A percentile compares a stretch with the other conserved stretches of the same genome.
These are phyloP conservation scores for Cotesia vestalis DNA, from an alignment of 1,140 invertebrate genomes.

Conservation along the genomic window DNA sequence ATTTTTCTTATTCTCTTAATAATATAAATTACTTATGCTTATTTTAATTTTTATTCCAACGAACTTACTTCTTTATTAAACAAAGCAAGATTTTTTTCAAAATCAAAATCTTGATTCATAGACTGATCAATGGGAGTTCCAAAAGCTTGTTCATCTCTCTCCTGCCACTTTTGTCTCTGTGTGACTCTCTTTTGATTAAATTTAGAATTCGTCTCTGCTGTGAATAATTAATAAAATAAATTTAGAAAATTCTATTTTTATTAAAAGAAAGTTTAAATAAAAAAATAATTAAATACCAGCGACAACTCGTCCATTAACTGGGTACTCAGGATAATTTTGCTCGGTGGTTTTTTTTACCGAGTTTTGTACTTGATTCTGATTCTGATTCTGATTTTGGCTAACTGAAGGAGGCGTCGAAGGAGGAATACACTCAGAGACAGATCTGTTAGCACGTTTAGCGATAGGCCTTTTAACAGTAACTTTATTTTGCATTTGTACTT, in stretches of 20 bases:
- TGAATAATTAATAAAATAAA: conserved; percentile 13
- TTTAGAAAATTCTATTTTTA: conserved; percentile 6
- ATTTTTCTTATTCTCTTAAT: too few species aligned
- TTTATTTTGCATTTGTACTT: conserved; percentile 61
- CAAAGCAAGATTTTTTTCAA: conserved; percentile 90
- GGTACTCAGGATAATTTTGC: conserved; percentile 45
- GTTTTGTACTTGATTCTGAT: conserved; percentile 44
- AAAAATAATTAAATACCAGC: conserved; percentile 40
- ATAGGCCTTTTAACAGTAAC: conserved; percentile 69
- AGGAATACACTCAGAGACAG: conserved; percentile 63
- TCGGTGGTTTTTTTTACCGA: conserved; percentile 34
- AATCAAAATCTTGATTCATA: conserved; percentile 85
- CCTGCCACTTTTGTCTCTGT: conserved; percentile 58
- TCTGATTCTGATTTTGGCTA: neutral
- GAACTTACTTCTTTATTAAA: conserved; percentile 82
- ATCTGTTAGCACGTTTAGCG: conserved; percentile 66
- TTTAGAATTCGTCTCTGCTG: conserved; percentile 48
- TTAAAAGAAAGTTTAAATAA: neutral
- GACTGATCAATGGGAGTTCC: conserved; percentile 70
- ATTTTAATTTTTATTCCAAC: too few species aligned
- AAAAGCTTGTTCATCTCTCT: conserved; percentile 71
- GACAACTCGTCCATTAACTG: conserved; percentile 55
- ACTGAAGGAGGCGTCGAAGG: conserved; percentile 43
- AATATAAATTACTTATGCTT: too few species aligned
- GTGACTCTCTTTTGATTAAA: conserved; percentile 47